Evolutionary conservation across 2,888 invertebrate species (phyloP).

Genomic region (Chaitophorus viminalis): DNA sequence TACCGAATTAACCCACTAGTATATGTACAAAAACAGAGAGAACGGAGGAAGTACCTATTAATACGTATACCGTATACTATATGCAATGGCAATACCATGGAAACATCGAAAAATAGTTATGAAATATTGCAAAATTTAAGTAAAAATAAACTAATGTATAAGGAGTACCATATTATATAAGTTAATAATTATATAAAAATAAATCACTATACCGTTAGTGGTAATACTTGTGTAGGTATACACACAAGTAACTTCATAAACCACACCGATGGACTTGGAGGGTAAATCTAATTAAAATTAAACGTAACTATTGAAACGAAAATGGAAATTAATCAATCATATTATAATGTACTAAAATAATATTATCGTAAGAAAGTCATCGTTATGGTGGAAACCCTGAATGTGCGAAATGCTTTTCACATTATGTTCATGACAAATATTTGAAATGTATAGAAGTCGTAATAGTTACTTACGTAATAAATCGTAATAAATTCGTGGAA

Average conservation of each 20-base stretch:
- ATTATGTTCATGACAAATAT: background rate
- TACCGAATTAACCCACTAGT: no score
- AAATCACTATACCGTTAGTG: background rate
- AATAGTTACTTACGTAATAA: no score
- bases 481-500: no score
- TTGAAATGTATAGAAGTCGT: background rate
- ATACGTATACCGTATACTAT: no score
- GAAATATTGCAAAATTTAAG: background rate
- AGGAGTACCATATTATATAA: background rate
- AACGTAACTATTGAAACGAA: no score
- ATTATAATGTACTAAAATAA: background rate
- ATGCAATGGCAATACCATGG: no score
- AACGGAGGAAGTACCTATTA: no score
- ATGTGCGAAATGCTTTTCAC: background rate
- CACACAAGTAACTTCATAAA: background rate
- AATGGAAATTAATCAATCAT: no score
- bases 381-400: background rate
- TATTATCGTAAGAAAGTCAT: background rate
- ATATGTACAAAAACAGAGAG: no score
- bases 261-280: background rate
- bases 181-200: no score
- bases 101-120: no score
- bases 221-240: no score
- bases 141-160: background rate
- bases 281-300: background rate